A percentile compares a stretch with the other conserved stretches of the same genome.
Evolutionary conservation across 2,888 invertebrate species (phyloP).

Genomic region (Netelia virgata): DNA sequence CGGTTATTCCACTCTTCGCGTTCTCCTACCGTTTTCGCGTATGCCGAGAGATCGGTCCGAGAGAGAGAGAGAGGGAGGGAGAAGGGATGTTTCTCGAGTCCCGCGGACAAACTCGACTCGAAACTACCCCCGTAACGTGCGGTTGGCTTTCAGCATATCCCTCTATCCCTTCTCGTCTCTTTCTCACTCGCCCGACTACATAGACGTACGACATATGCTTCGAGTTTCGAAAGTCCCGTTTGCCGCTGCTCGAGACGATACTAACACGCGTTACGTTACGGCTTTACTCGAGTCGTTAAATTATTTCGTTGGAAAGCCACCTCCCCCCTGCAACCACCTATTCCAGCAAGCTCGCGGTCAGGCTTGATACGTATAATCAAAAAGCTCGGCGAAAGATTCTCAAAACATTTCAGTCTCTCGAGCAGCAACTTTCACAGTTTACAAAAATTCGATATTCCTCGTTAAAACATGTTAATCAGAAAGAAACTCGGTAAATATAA

Average conservation of each 20-base stretch:
- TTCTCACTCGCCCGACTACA: slow-evolving; percentile 32
- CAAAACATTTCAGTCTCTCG: neutral
- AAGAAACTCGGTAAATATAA: neutral
- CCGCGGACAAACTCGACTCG: slow-evolving; percentile 58
- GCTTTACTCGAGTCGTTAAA: slow-evolving; percentile 59
- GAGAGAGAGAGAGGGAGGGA: slow-evolving; percentile 28
- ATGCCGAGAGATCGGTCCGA: neutral
- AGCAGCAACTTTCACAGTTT: too few relatives aligned
- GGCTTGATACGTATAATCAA: slow-evolving; percentile 22
- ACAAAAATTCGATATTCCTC: neutral
- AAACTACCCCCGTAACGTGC: slow-evolving; percentile 62
- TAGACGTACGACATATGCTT: slow-evolving; percentile 48
- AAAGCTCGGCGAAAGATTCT: neutral
- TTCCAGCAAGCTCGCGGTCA: slow-evolving; percentile 42
- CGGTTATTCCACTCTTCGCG: slow-evolving; percentile 58
- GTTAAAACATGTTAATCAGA: neutral
- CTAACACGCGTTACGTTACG: slow-evolving; percentile 50
- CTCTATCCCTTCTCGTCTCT: slow-evolving; percentile 35
- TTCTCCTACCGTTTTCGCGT: slow-evolving; percentile 31
- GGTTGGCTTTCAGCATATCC: slow-evolving; percentile 52
- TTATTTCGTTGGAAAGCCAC: slow-evolving; percentile 59
- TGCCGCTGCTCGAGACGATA: slow-evolving; percentile 23
- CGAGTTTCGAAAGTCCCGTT: slow-evolving; percentile 63
- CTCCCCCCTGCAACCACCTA: neutral
- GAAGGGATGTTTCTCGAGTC: slow-evolving; percentile 30